Evolutionary conservation across 2,113 vertebrate genomes (phyloP), one percentile per base, ranked within the genome.

Genomic region (Parus major): DNA sequence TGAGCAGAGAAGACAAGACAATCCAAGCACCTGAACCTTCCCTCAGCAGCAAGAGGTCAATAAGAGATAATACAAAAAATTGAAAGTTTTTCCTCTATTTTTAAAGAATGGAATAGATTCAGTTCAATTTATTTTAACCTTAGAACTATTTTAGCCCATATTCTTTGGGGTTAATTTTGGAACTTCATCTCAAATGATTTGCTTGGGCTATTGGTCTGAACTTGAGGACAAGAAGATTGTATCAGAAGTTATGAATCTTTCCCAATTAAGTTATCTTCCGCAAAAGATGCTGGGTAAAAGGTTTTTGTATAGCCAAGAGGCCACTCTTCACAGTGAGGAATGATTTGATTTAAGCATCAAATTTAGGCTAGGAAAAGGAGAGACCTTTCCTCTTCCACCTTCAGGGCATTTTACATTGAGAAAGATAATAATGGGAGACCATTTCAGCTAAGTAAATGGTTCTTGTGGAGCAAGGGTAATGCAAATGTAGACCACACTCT

Each of bases 181-280:
- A 96, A 91, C 69, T 95, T 95, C 59, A 94, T 87, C 91, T 94
- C 79, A 88, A 72, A 84, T 84, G 9, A 85, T 95, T 97, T 93
- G 78, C 66, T 95, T 88, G 80, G 46, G 80, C 95, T 97, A 84
- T 80, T 96, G 71, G 56, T 83, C 95, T 93, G 90, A 97, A 81
- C 70, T 85, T 79, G 83, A 96, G 83, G 76, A 93, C 49, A 97
- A 84, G 95, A 94, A 97, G 95, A 96, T 86, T 91, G 22, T 87
- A 95, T 97, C 91, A 96, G 83, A 97, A 97, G 81, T 95, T 96
- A 97, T 77, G 86, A 96, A 91, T 90, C 93, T 94, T 97, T 95
- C 79, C 95, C 94, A 97, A 97, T 97, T 97, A 97, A 86, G 84
- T 94, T 97, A 95, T 95, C 83, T 97, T 95, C 33, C 20, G 12